A percentile compares a stretch with the other conserved stretches of the same genome.
These are phyloP conservation scores for Brachycybe producta DNA, from an alignment of 2,888 invertebrate species.

Conservation along the genomic window DNA sequence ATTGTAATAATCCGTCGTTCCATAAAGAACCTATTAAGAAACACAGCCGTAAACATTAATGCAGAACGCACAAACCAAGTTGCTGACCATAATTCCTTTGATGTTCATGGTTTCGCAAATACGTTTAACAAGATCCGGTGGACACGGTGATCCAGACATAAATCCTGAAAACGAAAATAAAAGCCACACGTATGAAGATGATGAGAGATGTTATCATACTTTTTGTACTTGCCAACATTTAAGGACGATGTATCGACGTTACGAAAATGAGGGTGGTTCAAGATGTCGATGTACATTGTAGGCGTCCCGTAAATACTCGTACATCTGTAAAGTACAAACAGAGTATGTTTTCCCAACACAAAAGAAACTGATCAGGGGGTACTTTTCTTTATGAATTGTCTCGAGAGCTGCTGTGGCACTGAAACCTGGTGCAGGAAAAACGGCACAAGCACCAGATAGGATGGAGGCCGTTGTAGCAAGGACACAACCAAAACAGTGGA, in stretches of 20 bases:
- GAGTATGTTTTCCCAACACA: too few relatives aligned
- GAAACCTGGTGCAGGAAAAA: slow-evolving; percentile 37
- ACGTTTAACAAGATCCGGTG: background rate
- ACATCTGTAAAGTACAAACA: too few relatives aligned
- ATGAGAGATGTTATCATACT: too few relatives aligned
- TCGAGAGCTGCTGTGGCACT: slow-evolving; percentile 41
- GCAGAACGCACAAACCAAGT: too few relatives aligned
- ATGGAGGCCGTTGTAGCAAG: slow-evolving; percentile 38
- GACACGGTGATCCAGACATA: background rate
- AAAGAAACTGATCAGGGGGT: too few relatives aligned
- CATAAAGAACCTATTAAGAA: slow-evolving; percentile 1
- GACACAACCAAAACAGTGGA: slow-evolving; percentile 67
- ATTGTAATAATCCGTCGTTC: background rate
- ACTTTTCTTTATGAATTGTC: slow-evolving; percentile 54
- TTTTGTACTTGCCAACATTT: slow-evolving; percentile 9
- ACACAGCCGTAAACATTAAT: too few relatives aligned
- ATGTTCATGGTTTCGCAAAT: background rate
- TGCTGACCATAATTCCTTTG: slow-evolving; percentile 3
- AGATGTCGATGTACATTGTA: slow-evolving; percentile 70
- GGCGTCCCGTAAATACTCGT: slow-evolving; percentile 62
- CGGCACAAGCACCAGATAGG: slow-evolving; percentile 29
- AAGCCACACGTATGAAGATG: too few relatives aligned
- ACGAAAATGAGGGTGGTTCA: slow-evolving; percentile 40
- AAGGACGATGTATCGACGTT: slow-evolving; percentile 13
- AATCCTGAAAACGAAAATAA: slow-evolving; percentile 1